These are phyloP conservation scores for Heliconius melpomene DNA, from an alignment of 1,140 invertebrate genomes.

Conservation along the genomic window DNA sequence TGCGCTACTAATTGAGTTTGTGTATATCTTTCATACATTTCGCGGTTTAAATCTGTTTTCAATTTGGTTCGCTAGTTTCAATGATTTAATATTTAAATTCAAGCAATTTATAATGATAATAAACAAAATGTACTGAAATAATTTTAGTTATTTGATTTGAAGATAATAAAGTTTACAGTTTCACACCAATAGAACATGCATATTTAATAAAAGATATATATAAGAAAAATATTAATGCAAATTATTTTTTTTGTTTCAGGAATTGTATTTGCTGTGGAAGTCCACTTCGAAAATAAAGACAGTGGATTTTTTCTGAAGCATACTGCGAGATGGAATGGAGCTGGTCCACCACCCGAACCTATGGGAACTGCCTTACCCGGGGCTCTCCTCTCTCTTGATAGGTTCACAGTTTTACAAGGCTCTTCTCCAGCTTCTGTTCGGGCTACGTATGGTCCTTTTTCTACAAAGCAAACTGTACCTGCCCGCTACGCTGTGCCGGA, in stretches of 20 bases:
- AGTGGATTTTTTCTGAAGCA: constrained; percentile 94
- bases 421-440: constrained; percentile 92
- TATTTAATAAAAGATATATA: background rate
- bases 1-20: constrained; percentile 37
- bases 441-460: constrained; percentile 95
- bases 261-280: constrained; percentile 84
- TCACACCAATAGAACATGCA: background rate
- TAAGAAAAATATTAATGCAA: background rate
- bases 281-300: constrained; percentile 94
- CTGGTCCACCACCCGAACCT: constrained; percentile 69
- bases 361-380: constrained; percentile 77
- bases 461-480: constrained; percentile 95
- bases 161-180: no score
- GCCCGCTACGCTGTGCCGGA: constrained; percentile 92
- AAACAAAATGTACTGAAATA: no score
- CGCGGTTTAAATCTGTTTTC: background rate
- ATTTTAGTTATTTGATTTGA: no score
- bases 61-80: background rate
- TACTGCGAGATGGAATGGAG: constrained; percentile 83
- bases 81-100: background rate
- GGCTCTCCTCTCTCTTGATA: constrained; percentile 87
- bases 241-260: constrained; percentile 63
- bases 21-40: background rate
- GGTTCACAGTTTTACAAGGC: constrained; percentile 94
- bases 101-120: background rate